Evolutionary conservation across 37 sponge, comb jelly and placozoan genomes (phyloP).

Genomic region (Dysidea cf. avara): DNA sequence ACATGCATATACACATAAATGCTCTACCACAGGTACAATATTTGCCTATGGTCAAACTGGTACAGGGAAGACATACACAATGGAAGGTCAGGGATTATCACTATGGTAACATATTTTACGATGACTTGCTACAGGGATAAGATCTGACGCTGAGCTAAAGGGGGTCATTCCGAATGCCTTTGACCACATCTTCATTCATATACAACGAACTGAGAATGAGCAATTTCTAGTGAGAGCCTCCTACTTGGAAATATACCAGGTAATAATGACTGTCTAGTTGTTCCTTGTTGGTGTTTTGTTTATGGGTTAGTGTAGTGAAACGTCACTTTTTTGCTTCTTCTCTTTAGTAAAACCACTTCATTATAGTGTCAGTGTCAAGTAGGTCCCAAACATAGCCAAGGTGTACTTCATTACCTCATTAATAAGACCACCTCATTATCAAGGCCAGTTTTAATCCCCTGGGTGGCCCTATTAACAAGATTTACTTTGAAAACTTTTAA

Average conservation of each 20-base stretch:
- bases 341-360: not conserved
- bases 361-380: not conserved
- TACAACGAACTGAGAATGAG: constrained; percentile 76
- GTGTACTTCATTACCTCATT: too few relatives aligned
- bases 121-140: constrained; percentile 35
- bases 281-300: not conserved
- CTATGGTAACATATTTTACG: not conserved
- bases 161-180: constrained; percentile 98
- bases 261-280: too few relatives aligned
- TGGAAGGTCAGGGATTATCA: constrained; percentile 92
- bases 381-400: too few relatives aligned
- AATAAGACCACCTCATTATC: too few relatives aligned
- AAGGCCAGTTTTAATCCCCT: too few relatives aligned
- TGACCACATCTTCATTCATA: constrained; percentile 94
- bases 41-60: constrained; percentile 99
- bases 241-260: constrained; percentile 98
- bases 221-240: constrained; percentile 94
- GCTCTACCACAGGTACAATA: constrained; percentile 61
- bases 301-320: not conserved
- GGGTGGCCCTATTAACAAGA: too few relatives aligned
- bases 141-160: constrained; percentile 57
- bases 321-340: not conserved
- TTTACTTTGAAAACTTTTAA: too few relatives aligned
- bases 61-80: constrained; percentile 96
- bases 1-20: not conserved